Base-by-base conservation (phyloP, 2,888 invertebrate species). In the Zeuzera pyrina region DNA sequence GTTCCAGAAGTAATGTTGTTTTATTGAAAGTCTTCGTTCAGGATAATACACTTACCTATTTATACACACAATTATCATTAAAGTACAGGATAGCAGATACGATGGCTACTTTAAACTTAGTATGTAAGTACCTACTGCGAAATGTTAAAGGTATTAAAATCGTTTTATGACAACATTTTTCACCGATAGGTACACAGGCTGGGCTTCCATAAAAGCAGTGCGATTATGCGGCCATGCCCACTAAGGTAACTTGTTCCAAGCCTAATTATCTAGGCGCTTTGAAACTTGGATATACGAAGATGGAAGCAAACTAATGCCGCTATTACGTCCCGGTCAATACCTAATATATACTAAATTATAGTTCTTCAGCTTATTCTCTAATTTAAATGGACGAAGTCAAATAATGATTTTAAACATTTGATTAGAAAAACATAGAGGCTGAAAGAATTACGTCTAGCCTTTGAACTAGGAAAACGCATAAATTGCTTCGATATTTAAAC, bases 111-210 rank as follows among this genome's bases (percentile, higher is more conserved):
- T 45, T 40, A 39, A 45, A 39, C 35, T 39, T 48, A 45, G 43
- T 49, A 53, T 41, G 46, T 44, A n/a, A n/a, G n/a, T n/a, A n/a
- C n/a, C n/a, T n/a, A 47, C 56, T 56, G 52, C 50, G 50, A 70
- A 71, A 73, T 61, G 57, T 51, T 55, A 48, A 55, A 58, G 55
- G 59, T 59, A 66, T 65, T 73, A 57, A 67, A 73, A 73, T 66
- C 62, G 65, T 54, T 69, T 62, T 68, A 65, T 72, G 66, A 73
- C 78, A 69, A 69, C 77, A 79, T 78, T 77, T 81, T 78, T 72
- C 71, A 69, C 66, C 57, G 67, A 73, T 70, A n/a, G n/a, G n/a
- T n/a, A 68, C 63, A 54, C 57, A 53, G 52, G 49, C 55, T 55
- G 41, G 47, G 56, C 57, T 68, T 48, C 81, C 79, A 64, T 81